A percentile compares a stretch with the other conserved stretches of the same genome.
These are phyloP conservation scores for Morpho helenor DNA, from an alignment of 2,888 invertebrate genomes.

Conservation along the genomic window DNA sequence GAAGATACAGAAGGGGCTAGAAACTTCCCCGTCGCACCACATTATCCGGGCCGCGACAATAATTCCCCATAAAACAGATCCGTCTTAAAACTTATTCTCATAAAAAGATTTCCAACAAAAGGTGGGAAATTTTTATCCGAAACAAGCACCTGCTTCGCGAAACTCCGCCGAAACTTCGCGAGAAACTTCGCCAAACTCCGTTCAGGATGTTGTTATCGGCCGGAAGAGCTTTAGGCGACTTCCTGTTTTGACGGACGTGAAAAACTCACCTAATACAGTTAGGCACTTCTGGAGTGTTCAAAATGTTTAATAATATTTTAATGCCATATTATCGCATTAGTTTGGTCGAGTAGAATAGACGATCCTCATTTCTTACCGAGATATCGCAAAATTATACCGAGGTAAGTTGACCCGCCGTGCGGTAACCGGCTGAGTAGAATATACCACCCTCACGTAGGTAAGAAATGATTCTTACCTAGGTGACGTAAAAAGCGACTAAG, in stretches of 20 bases:
- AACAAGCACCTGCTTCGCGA: conserved; percentile 68
- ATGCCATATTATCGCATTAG: not conserved
- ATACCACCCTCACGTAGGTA: no score
- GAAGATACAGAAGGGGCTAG: conserved; percentile 9
- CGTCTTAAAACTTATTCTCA: conserved; percentile 50
- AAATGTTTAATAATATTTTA: conserved; percentile 12
- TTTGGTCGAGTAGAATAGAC: no score
- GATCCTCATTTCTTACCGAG: no score
- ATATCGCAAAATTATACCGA: no score
- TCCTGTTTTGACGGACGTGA: conserved; percentile 72
- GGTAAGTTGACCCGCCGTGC: no score
- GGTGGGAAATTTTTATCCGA: conserved; percentile 73
- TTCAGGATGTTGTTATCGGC: conserved; percentile 77
- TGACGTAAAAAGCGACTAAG: no score
- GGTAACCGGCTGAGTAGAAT: no score
- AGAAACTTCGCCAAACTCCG: conserved; percentile 52
- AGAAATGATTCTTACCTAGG: no score
- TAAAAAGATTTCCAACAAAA: conserved; percentile 51
- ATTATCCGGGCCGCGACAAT: conserved; percentile 27
- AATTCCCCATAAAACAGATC: conserved; percentile 33
- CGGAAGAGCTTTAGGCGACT: conserved; percentile 77
- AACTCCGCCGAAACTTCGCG: conserved; percentile 31
- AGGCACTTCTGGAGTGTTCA: conserved; percentile 15
- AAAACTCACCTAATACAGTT: conserved; percentile 45
- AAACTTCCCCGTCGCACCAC: conserved; percentile 24